Base-by-base conservation (phyloP, 2,888 invertebrate species). In the Drosophila monieri region DNA sequence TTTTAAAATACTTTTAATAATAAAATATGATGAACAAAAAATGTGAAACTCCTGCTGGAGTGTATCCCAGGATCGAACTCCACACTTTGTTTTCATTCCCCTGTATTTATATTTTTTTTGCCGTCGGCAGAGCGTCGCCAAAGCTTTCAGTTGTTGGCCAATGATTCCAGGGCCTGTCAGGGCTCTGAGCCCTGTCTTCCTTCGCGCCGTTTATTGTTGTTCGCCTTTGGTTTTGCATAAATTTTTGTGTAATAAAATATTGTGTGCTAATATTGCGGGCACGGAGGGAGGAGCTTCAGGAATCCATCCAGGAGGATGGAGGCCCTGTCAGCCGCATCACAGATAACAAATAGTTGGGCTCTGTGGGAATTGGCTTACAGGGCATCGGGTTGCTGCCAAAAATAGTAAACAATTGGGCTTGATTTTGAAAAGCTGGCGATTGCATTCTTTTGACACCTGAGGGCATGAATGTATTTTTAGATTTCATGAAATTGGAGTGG, bases 181-280 rank as follows among this genome's bases (percentile, higher is more conserved):
- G 60, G 43, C 56, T 52, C 48, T 49, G 46, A 18, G 25, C 44
- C 46, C 61, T 60, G 48, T 46, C 51, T 67, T 51, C 48, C 52
- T 41, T 18, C 58, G 10, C 58, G 58, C 68, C 64, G 52, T 70
- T 71, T 70, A 62, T 69, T 74, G 69, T 75, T 83, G 54, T 65
- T 62, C 35, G 53, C 62, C 46, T 72, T 58, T 58, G 60, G 58
- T 74, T 77, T 85, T 81, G 88, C 78, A 83, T 87, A 87, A 74
- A 85, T 87, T 81, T 78, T 71, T 61, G 75, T 79, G 84, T 77
- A 88, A 85, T 88, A 70, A 85, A 88, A 88, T 88, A 84, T 84
- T 85, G 73, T 68, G 65, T 69, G 57, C 86, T 85, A 77, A 85
- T 79, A 76, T 85, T 85, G 44, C 10, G 32, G 43, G 2, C 23